Percentiles rank a stretch among this genome's conserved stretches.
phyloP scores from a whole-genome alignment of 2,888 invertebrate species.

The Limnephilus marmoratus region DNA sequence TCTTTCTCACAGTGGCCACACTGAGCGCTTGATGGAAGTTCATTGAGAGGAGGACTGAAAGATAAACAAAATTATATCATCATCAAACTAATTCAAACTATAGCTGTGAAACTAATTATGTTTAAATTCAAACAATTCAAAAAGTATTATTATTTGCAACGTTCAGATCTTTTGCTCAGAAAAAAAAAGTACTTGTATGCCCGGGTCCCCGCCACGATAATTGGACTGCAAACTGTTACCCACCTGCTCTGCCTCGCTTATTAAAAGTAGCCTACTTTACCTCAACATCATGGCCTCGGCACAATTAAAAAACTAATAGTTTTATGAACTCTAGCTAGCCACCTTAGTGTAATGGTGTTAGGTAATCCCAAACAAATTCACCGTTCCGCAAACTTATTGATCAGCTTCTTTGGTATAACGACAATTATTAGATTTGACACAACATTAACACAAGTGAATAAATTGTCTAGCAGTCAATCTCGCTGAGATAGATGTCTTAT shows the following conservation, averaged over 20 bases:
- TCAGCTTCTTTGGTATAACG: neutral
- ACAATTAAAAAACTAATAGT: neutral
- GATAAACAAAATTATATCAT: neutral
- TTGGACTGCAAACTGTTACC: neutral
- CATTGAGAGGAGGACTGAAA: constrained; percentile 46
- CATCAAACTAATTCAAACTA: neutral
- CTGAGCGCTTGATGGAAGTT: constrained; percentile 48
- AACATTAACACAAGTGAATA: neutral
- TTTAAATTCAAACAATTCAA: neutral
- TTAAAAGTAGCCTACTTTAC: neutral
- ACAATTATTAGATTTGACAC: neutral
- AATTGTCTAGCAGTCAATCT: neutral
- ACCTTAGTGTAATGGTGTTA: neutral
- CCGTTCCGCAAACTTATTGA: neutral
- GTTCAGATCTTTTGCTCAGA: neutral
- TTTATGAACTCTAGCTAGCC: neutral
- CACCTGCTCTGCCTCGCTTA: neutral
- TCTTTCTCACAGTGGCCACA: constrained; percentile 59
- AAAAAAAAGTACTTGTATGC: neutral
- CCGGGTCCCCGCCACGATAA: neutral
- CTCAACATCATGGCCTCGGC: neutral
- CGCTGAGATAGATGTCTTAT: neutral
- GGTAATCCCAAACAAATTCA: neutral
- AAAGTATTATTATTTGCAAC: neutral
- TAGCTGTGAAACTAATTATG: neutral